These are phyloP conservation scores for Drosophila meridionalis DNA, from an alignment of 2,888 invertebrate species.

Conservation along the genomic window DNA sequence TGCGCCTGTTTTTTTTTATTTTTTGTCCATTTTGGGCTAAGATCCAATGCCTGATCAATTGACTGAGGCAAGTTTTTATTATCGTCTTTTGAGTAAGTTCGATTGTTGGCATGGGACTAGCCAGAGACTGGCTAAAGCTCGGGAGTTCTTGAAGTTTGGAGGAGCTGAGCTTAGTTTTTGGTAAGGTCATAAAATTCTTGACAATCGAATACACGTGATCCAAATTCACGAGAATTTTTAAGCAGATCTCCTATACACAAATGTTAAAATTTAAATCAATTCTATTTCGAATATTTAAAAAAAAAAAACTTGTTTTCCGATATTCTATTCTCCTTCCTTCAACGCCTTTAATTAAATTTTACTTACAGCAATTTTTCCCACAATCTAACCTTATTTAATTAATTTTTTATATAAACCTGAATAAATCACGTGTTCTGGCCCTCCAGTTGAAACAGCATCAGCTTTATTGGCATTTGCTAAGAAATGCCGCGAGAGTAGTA, in stretches of 20 bases:
- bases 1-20: background rate
- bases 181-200: too few relatives aligned
- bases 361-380: background rate
- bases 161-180: background rate
- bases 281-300: too few relatives aligned
- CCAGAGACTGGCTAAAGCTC: background rate
- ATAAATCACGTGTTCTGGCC: constrained; percentile 13
- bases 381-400: background rate
- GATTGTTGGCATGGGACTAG: background rate
- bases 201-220: too few relatives aligned
- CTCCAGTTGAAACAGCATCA: background rate
- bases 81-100: too few relatives aligned
- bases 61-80: background rate
- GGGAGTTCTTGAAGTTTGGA: background rate
- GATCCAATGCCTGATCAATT: background rate
- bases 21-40: background rate
- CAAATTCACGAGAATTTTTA: too few relatives aligned
- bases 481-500: constrained; percentile 7
- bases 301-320: too few relatives aligned
- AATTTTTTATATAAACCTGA: background rate
- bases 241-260: too few relatives aligned
- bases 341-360: too few relatives aligned
- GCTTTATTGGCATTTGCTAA: constrained; percentile 3
- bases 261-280: too few relatives aligned
- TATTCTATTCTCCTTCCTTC: too few relatives aligned